Evolutionary conservation across 2,888 invertebrate species (phyloP), one percentile per base, ranked within the genome.

Genomic region (Cinara cedri): DNA sequence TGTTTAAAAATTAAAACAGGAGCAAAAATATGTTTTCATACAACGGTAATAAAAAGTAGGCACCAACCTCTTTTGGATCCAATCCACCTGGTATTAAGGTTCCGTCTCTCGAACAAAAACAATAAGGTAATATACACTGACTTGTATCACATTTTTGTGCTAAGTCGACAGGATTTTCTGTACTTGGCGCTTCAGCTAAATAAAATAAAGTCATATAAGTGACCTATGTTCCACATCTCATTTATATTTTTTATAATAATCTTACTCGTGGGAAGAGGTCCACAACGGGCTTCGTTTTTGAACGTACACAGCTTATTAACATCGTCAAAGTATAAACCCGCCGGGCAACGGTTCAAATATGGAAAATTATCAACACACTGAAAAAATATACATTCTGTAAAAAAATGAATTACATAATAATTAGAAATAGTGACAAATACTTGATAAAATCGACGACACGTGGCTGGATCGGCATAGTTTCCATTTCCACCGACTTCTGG

Each of bases 91-190:
- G 96, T 83, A 96, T 93, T 81, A 90, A 85, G 6, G 95, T 96
- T 54, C 96, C 96, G 86, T 96, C 96, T 85, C 93, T 92, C 54
- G 95, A 95, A 85, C 96, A 97, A 87, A 91, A 96, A 86, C 96
- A 97, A 84, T 95, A 94, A 0, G 96, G 96, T 83, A 97, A 88
- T 82, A 88, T 87, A 85, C 96, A 97, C 81, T 90, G 89, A 0
- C 89, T 87, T 0, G 89, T 87, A 84, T 96, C 92, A 85, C 96
- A 97, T 86, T 90, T 92, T 81, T 89, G 88, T 1, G 95, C 95
- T 84, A 93, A 87, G 86, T 95, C 94, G 72, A 90, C 87, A 1
- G 95, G 94, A 10, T 92, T 88, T 85, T 95, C 95, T 1, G 95
- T 95, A 72, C 90, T 88, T 0, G 95, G 93, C 1, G 93, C 91